Evolutionary conservation across 2,113 vertebrate genomes (phyloP).

Genomic region (Lampris megalopsis): DNA sequence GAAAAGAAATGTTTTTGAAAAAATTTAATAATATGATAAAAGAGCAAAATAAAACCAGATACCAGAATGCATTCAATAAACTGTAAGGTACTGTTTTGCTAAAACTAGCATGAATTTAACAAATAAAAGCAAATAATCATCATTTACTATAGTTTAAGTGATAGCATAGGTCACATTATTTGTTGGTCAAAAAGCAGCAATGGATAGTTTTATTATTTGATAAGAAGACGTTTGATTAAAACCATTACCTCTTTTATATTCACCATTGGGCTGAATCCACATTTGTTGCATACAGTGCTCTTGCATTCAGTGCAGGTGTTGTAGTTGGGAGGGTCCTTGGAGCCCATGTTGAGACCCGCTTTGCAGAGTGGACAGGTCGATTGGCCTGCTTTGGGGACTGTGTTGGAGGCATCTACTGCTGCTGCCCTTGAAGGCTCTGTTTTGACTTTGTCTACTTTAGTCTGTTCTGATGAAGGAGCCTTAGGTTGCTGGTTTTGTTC

Average conservation of each 20-base stretch:
- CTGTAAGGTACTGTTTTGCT: too few species aligned
- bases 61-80: too few species aligned
- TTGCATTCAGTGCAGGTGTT: constrained; percentile 93
- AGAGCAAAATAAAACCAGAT: background rate
- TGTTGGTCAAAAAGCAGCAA: background rate
- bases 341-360: constrained; percentile 86
- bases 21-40: background rate
- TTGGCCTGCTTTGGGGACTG: constrained; percentile 38
- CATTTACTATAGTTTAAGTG: too few species aligned
- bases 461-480: constrained; percentile 54
- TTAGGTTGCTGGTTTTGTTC: constrained; percentile 72
- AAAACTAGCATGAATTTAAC: too few species aligned
- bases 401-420: constrained; percentile 12
- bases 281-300: constrained; percentile 90
- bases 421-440: constrained; percentile 53
- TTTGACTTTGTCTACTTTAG: constrained; percentile 18
- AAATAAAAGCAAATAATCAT: too few species aligned
- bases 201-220: background rate
- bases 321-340: constrained; percentile 87
- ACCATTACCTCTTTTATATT: constrained; percentile 83
- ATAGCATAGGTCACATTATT: too few species aligned
- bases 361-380: constrained; percentile 91
- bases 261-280: constrained; percentile 94
- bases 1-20: background rate
- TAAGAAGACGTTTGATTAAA: background rate